phyloP scores from a whole-genome alignment of 2,888 invertebrate species.

The Pseudococcus jackbeardsleyi region DNA sequence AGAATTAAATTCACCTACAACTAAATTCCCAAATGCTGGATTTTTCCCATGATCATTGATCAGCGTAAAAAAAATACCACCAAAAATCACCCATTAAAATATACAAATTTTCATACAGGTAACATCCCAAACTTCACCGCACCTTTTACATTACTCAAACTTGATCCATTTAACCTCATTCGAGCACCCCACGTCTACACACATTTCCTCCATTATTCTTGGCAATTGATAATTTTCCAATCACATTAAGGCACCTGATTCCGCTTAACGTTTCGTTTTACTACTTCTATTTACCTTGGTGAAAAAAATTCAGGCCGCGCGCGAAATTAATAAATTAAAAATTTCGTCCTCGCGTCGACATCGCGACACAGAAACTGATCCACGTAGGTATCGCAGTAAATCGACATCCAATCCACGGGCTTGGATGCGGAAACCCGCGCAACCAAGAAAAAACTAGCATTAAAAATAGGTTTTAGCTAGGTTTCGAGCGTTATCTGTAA shows the following conservation, averaged over 20 bases:
- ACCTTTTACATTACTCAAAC: background rate
- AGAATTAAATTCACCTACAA: too few species aligned
- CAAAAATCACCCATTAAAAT: too few species aligned
- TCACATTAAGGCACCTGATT: background rate
- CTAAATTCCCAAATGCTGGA: too few species aligned
- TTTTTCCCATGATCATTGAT: too few species aligned
- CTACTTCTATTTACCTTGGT: background rate
- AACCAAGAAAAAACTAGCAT: background rate
- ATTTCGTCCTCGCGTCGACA: background rate
- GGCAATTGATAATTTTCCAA: background rate
- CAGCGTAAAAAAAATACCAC: too few species aligned
- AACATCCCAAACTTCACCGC: background rate
- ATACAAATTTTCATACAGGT: background rate
- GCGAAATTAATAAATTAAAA: background rate
- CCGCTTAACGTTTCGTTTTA: background rate
- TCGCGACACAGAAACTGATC: background rate
- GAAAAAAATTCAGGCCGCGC: background rate
- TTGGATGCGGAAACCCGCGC: background rate
- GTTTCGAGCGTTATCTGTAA: slow-evolving; percentile 41
- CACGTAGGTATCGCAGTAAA: background rate
- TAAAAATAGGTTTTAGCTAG: slow-evolving; percentile 27
- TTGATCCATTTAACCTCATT: background rate
- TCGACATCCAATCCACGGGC: background rate
- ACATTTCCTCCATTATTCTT: background rate
- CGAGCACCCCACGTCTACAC: background rate